Conservation (phyloP, 35 echinoderm and acorn worm species). For the Chiridota heheva region DNA sequence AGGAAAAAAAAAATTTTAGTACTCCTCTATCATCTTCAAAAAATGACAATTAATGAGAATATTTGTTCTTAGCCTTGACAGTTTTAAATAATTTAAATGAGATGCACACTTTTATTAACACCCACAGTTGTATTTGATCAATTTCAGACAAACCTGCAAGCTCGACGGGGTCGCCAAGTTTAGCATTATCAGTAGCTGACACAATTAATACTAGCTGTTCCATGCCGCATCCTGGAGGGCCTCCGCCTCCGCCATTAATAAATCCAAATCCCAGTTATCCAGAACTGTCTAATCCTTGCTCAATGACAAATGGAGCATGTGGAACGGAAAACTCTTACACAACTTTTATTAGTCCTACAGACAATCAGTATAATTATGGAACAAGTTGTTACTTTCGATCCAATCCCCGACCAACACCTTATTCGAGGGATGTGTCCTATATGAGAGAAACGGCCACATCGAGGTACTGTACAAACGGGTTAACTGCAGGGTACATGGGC, state of each 20-base stretch:
- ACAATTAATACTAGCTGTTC: conserved; percentile 47
- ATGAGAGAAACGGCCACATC: conserved; percentile 73
- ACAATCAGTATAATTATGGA: conserved; percentile 96
- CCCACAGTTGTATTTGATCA: too few species aligned
- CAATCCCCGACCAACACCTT: conserved; percentile 82
- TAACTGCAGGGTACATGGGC: conserved; percentile 81
- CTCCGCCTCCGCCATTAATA: conserved; percentile 40
- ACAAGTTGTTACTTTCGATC: conserved; percentile 94
- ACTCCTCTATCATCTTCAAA: too few species aligned
- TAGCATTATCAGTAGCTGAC: too few species aligned
- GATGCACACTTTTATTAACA: too few species aligned
- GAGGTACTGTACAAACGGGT: conserved; percentile 85
- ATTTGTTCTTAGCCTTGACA: too few species aligned
- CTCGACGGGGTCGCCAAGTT: too few species aligned
- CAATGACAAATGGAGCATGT: conserved; percentile 85
- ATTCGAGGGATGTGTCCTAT: conserved; percentile 84
- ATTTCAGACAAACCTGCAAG: too few species aligned
- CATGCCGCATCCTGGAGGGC: conserved; percentile 9
- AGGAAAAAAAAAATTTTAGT: too few species aligned
- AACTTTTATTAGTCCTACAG: conserved; percentile 55
- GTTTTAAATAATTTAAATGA: too few species aligned
- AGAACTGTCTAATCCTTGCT: conserved; percentile 75
- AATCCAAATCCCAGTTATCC: conserved; percentile 84
- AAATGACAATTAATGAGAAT: too few species aligned
- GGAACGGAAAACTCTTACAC: conserved; percentile 43